These are phyloP conservation scores for Volucella zonaria DNA, from an alignment of 2,888 invertebrate genomes.

Conservation along the genomic window DNA sequence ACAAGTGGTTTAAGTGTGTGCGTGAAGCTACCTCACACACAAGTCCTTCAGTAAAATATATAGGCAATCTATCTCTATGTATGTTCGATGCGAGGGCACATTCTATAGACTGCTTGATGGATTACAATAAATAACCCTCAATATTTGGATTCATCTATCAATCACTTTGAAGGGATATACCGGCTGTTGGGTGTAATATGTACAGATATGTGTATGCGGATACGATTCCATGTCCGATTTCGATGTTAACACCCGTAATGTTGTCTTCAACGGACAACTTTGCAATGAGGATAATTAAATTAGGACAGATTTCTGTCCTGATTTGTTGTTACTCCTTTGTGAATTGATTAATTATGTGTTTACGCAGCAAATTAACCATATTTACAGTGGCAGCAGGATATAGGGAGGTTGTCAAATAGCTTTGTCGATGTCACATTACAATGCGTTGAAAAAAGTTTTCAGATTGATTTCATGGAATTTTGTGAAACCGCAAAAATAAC, in stretches of 20 bases:
- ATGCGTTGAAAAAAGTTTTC: background rate
- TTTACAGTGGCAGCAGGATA: background rate
- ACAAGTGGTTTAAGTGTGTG: background rate
- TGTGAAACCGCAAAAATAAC: too few species aligned
- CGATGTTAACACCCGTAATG: constrained; percentile 46
- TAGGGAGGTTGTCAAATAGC: background rate
- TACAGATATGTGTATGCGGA: background rate
- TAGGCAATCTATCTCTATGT: background rate
- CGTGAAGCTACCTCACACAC: background rate
- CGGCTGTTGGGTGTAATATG: background rate
- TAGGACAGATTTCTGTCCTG: constrained; percentile 35
- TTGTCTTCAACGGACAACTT: constrained; percentile 35
- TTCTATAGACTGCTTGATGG: constrained; percentile 31
- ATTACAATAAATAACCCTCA: constrained; percentile 45
- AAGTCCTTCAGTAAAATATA: background rate
- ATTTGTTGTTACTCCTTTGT: constrained; percentile 38
- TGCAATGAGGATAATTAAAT: constrained; percentile 39
- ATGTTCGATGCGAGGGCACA: background rate
- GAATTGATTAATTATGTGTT: constrained; percentile 40
- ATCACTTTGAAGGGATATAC: constrained; percentile 21
- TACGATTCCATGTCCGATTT: constrained; percentile 7
- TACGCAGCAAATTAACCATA: constrained; percentile 43
- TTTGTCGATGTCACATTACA: background rate
- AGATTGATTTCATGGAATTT: too few species aligned
- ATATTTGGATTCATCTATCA: constrained; percentile 35